Evolutionary conservation across 2,888 invertebrate genomes (phyloP), one percentile per base, ranked within the genome.

Genomic region (Eupithecia insigniata): DNA sequence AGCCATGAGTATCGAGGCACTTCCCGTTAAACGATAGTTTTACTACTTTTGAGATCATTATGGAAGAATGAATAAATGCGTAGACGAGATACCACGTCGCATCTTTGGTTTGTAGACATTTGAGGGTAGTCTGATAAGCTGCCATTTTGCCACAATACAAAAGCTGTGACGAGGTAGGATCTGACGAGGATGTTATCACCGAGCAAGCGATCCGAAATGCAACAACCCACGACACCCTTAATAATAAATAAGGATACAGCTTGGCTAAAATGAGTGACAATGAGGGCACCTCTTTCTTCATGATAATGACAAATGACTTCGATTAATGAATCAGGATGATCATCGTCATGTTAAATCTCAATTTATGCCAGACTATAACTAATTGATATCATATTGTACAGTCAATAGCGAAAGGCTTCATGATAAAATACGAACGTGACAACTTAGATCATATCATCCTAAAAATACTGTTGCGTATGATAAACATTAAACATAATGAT

Each of bases 401-500:
- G 84, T 88, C 85, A 85, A 80, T 84, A 87, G 89, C 87, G 83
- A 87, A 86, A 81, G 83, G 84, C 84, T 81, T 84, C 10, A 51
- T 51, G 46, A 22, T 43, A n/a, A 43, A 70, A 82, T 83, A 83
- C 83, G 80, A 85, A 83, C 78, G 82, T 26, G 12, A 55, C 26
- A 92, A 90, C 90, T 90, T 91, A 92, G 87, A 88, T 87, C 89
- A 91, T 89, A 90, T 85, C 85, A 82, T 84, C 89, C 91, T 91
- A 92, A 91, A 89, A 94, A 94, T 94, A 94, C 93, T 94, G 93
- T 88, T 92, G 93, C 91, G 90, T 90, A 92, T 87, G 90, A 88
- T 89, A 90, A 89, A 90, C 87, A 85, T 93, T 93, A 92, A 92
- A 93, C 90, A 92, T 93, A 93, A 93, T 93, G 92, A 93, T 93